Percentiles rank a stretch among this genome's conserved stretches.
phyloP scores from a whole-genome alignment of 2,797 vertebrate species.

The Cyclopterus lumpus region DNA sequence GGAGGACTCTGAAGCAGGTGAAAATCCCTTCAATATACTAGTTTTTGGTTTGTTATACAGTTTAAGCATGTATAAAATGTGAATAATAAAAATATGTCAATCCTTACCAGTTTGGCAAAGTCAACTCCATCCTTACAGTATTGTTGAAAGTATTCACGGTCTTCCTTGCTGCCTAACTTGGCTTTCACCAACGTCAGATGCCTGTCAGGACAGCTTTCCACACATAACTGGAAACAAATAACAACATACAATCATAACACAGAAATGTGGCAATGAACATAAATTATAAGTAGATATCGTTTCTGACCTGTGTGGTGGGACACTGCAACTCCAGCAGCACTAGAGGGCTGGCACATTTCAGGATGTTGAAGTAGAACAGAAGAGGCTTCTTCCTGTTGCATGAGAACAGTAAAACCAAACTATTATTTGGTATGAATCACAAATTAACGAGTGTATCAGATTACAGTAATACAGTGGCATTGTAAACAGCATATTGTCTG shows the following conservation, averaged over 20 bases:
- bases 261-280: background rate
- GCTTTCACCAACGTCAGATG: slow-evolving; percentile 83
- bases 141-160: slow-evolving; percentile 82
- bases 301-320: slow-evolving; percentile 92
- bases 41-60: background rate
- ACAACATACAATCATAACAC: slow-evolving; percentile 10
- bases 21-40: slow-evolving; percentile 1
- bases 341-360: slow-evolving; percentile 94
- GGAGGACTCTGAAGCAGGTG: slow-evolving; percentile 71
- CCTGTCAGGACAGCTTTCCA: slow-evolving; percentile 86
- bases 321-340: slow-evolving; percentile 95
- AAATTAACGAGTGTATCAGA: background rate
- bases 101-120: slow-evolving; percentile 60
- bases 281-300: rapidly evolving
- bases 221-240: slow-evolving; percentile 86
- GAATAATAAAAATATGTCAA: background rate
- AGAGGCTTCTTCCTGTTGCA: slow-evolving; percentile 87
- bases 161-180: slow-evolving; percentile 4
- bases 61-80: background rate
- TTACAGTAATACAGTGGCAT: slow-evolving; percentile 7
- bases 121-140: slow-evolving; percentile 85
- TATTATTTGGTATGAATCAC: background rate
- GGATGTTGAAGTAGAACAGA: slow-evolving; percentile 96
- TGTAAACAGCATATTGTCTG: background rate
- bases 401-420: slow-evolving; percentile 33